These are phyloP conservation scores for Campylorhamphus procurvoides DNA, from an alignment of 2,113 vertebrate species.

Conservation along the genomic window DNA sequence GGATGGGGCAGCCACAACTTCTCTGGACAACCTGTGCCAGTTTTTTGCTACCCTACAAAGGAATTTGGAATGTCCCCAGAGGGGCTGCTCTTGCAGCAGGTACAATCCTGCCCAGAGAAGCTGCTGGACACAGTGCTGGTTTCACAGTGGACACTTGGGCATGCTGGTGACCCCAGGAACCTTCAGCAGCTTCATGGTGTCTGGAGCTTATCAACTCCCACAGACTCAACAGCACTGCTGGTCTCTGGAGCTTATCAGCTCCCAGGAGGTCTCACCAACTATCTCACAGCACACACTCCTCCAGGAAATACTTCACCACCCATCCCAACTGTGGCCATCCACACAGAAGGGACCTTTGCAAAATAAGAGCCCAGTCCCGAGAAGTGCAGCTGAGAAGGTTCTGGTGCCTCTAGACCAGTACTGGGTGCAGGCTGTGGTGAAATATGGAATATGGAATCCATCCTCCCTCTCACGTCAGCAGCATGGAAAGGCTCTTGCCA, in stretches of 20 bases:
- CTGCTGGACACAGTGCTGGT: rapidly evolving
- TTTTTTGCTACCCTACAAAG: not conserved
- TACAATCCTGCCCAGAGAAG: not conserved
- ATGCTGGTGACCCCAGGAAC: not conserved
- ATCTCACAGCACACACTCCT: not conserved
- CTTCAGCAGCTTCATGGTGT: not conserved
- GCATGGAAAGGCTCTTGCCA: not conserved
- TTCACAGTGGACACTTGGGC: rapidly evolving
- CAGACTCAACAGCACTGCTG: not conserved
- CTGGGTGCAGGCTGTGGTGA: not conserved
- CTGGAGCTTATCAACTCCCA: not conserved
- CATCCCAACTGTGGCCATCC: rapidly evolving
- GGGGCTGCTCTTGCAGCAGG: not conserved
- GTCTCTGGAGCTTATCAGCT: not conserved
- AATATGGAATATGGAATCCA: not conserved
- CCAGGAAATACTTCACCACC: not conserved
- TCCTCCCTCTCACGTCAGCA: not conserved
- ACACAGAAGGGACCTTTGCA: not conserved
- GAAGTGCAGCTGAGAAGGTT: not conserved
- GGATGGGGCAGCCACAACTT: not conserved
- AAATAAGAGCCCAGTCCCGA: not conserved
- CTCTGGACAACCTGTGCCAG: not conserved
- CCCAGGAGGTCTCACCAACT: not conserved
- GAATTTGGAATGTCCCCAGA: not conserved
- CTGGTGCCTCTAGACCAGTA: not conserved